phyloP scores from a whole-genome alignment of 2,888 invertebrate species.

The Hypsopygia costalis region DNA sequence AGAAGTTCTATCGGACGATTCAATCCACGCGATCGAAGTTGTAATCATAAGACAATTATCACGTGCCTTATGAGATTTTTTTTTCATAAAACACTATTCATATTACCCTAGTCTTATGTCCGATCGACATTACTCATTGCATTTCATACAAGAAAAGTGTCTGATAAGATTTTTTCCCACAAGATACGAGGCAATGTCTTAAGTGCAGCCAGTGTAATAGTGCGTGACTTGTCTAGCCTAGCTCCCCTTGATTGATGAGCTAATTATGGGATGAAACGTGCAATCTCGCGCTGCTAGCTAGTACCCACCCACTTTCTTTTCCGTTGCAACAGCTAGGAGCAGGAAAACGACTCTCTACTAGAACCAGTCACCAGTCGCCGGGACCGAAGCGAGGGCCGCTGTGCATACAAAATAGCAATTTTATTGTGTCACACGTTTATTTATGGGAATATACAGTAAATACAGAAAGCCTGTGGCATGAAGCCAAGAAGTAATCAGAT shows the following conservation, averaged over 20 bases:
- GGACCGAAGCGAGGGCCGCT: constrained; percentile 29
- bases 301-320: constrained; percentile 40
- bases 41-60: no score
- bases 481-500: background rate
- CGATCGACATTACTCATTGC: no score
- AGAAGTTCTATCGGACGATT: no score
- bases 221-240: no score
- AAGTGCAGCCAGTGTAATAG: no score
- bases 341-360: constrained; percentile 66
- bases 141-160: no score
- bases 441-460: background rate
- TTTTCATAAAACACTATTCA: no score
- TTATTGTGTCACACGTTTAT: constrained; percentile 22
- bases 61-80: no score
- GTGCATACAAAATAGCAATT: constrained; percentile 56
- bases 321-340: constrained; percentile 38
- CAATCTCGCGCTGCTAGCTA: constrained; percentile 11
- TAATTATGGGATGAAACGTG: constrained; percentile 4
- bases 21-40: no score
- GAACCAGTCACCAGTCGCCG: constrained; percentile 39
- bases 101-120: no score
- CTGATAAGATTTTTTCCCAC: no score
- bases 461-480: background rate
- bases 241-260: background rate
- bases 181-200: no score